Conservation (phyloP, 2,797 vertebrate genomes). For the Aeoliscus strigatus region DNA sequence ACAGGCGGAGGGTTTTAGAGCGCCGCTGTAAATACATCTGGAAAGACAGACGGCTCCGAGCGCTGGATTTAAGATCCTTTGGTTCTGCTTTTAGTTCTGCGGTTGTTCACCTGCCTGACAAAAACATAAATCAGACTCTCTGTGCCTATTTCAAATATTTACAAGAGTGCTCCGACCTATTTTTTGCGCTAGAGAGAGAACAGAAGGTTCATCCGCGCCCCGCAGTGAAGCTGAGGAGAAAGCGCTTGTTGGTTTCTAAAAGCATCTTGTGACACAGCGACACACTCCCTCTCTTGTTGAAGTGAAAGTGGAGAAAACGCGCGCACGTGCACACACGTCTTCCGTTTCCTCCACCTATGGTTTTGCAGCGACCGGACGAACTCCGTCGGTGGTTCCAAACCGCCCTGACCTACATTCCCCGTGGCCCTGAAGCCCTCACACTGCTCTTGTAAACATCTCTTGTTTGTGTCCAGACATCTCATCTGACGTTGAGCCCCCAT, state of each 20-base stretch:
- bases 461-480: too few species aligned
- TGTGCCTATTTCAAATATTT: conserved; percentile 48
- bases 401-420: too few species aligned
- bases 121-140: conserved; percentile 39
- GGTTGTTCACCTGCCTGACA: conserved; percentile 22
- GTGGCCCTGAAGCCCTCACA: too few species aligned
- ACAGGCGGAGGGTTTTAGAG: conserved; percentile 1
- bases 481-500: conserved; percentile 11
- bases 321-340: too few species aligned
- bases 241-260: too few species aligned
- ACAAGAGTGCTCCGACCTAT: conserved; percentile 44
- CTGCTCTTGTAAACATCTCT: too few species aligned
- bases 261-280: too few species aligned
- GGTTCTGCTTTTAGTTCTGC: conserved; percentile 22
- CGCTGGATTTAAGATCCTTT: conserved; percentile 30
- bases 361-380: too few species aligned
- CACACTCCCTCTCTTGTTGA: too few species aligned
- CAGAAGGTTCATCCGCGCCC: conserved; percentile 13
- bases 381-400: too few species aligned
- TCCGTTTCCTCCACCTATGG: too few species aligned
- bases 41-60: conserved; percentile 17
- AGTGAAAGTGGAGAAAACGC: too few species aligned
- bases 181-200: conserved; percentile 38
- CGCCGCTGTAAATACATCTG: conserved; percentile 30
- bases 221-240: conserved; percentile 21